Percentiles rank a stretch among this genome's conserved stretches.
Evolutionary conservation across 1,140 invertebrate species (phyloP).

Genomic region (Caligus rogercresseyi): DNA sequence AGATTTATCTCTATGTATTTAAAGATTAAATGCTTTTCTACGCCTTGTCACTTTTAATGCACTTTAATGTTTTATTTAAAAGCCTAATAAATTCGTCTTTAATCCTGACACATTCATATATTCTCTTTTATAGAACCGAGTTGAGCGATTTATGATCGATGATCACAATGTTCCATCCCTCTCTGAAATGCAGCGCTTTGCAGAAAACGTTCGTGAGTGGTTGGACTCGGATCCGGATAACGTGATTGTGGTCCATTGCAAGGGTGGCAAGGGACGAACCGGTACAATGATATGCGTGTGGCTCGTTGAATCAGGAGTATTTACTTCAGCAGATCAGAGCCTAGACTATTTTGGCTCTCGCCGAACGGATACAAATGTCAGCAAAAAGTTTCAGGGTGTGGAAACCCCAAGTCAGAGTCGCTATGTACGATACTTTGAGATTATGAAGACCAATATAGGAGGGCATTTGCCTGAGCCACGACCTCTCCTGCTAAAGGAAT

Average conservation of each 20-base stretch:
- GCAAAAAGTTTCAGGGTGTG: slow-evolving; percentile 38
- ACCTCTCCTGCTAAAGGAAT: slow-evolving; percentile 28
- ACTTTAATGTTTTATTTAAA: not conserved
- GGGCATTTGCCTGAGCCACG: slow-evolving; percentile 30
- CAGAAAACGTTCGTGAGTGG: slow-evolving; percentile 34
- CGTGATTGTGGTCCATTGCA: slow-evolving; percentile 44
- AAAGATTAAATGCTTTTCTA: not conserved
- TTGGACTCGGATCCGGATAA: slow-evolving; percentile 35
- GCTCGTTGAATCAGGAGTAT: slow-evolving; percentile 35
- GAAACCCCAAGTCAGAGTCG: slow-evolving; percentile 34
- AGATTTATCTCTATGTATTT: not conserved
- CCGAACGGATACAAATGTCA: slow-evolving; percentile 35
- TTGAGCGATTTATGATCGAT: slow-evolving; percentile 37
- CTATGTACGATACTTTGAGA: slow-evolving; percentile 38
- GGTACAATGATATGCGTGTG: slow-evolving; percentile 41
- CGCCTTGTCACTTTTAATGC: not conserved
- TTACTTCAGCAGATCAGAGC: slow-evolving; percentile 35
- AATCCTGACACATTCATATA: too few relatives aligned
- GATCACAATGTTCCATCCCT: slow-evolving; percentile 44
- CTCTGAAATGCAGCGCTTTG: slow-evolving; percentile 34
- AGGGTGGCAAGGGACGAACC: slow-evolving; percentile 42
- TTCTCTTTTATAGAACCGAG: slow-evolving; percentile 26
- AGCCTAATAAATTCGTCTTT: not conserved
- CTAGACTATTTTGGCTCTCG: slow-evolving; percentile 37
- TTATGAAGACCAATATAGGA: slow-evolving; percentile 30